phyloP scores from a whole-genome alignment of 2,888 invertebrate species.

The Apamea monoglypha region DNA sequence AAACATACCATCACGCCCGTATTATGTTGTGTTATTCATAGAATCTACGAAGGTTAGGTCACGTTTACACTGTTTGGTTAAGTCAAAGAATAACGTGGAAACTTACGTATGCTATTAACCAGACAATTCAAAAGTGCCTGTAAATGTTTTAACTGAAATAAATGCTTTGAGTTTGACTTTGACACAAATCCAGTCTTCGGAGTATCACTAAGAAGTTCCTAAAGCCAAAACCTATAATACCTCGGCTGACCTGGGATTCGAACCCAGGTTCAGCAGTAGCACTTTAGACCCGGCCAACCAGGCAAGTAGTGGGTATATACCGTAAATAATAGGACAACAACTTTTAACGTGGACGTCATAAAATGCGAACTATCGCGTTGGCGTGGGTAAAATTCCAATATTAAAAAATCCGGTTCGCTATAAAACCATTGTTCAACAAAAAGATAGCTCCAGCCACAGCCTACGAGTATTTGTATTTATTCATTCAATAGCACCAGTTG shows the following conservation, averaged over 20 bases:
- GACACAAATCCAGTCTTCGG: not conserved
- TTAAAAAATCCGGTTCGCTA: not conserved
- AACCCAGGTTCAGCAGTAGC: not conserved
- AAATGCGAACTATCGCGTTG: not conserved
- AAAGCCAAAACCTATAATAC: not conserved
- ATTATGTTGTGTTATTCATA: too few relatives aligned
- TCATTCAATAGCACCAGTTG: constrained; percentile 16
- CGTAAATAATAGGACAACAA: not conserved
- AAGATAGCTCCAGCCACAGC: not conserved
- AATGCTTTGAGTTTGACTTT: too few relatives aligned
- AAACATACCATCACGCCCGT: too few relatives aligned
- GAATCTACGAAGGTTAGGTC: too few relatives aligned
- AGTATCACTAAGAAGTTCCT: not conserved
- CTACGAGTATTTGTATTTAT: constrained; percentile 6
- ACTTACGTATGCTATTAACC: too few relatives aligned
- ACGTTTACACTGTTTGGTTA: too few relatives aligned
- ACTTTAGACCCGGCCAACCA: too few relatives aligned
- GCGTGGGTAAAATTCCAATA: not conserved
- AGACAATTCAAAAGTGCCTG: too few relatives aligned
- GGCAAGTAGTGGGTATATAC: not conserved
- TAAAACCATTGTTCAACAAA: constrained; percentile 8
- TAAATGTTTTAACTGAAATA: too few relatives aligned
- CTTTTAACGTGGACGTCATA: not conserved
- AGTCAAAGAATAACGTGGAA: too few relatives aligned
- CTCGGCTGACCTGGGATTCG: not conserved